Base-by-base conservation (phyloP, 2,113 vertebrate species). In the Passer domesticus region DNA sequence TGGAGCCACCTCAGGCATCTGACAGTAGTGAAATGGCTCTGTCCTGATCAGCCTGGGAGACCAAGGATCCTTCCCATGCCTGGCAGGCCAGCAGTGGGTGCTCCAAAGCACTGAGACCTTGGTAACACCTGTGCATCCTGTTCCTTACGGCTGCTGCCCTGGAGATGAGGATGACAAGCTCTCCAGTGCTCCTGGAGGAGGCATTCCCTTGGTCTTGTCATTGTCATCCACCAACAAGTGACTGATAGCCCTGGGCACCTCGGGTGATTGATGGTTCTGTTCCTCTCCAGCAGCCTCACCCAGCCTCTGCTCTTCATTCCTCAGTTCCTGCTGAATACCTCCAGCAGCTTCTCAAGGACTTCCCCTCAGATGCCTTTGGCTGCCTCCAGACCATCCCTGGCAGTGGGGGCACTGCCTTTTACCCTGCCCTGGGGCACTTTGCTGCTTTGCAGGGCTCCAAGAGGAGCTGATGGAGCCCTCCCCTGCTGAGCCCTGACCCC, bases 31-130 rank as follows among this genome's bases (percentile, higher is more conserved):
- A 69, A 62, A 24, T 62, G 23, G 12, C 15, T 27, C 41, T 47
- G 28, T 6, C 18, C 55, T 69, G 33, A 8, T n/a, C 47, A 11
- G 0, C 15, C 9, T 11, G 22, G 10, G 8, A 30, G 33, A 5
- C 10, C 11, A 33, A 21, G 73, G 49, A 46, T 39, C 55, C 37
- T 60, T 27, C 18, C 37, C 33, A 15, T 3, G 37, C 6, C 33
- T 68, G 53, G 37, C 27, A 67, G 62, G 44, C n/a, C 37, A 59
- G 11, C 37, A 35, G 9, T 31, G 60, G 5, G 4, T 50, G 31
- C 44, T 50, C 37, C 46, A 60, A 22, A 60, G 5, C 1, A 0
- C 63, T 33, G 52, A 9, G 16, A 35, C 13, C 13, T 30, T 10
- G 25, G 15, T 9, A 31, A 27, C 17, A 44, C 8, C 44, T 31